A percentile compares a stretch with the other conserved stretches of the same genome.
These are phyloP conservation scores for Centrocercus urophasianus DNA, from an alignment of 2,113 vertebrate species.

Conservation along the genomic window DNA sequence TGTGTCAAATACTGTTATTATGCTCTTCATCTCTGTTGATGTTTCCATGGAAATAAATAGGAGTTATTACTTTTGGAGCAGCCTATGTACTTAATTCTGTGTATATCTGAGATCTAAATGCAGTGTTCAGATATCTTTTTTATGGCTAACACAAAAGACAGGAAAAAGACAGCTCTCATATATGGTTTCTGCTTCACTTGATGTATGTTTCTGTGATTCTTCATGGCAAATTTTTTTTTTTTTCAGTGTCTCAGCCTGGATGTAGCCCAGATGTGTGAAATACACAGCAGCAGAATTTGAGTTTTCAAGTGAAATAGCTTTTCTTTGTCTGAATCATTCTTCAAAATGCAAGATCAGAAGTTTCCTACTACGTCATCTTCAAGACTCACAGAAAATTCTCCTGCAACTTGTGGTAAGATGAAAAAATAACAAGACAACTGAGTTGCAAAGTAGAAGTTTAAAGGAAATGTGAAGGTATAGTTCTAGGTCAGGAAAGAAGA, in stretches of 20 bases:
- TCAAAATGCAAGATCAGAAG: background rate
- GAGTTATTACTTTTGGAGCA: no score
- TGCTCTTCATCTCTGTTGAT: no score
- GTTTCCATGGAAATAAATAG: no score
- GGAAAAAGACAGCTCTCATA: background rate
- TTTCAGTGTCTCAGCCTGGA: background rate
- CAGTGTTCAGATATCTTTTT: background rate
- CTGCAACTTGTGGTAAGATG: constrained; percentile 35
- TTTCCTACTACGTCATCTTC: background rate
- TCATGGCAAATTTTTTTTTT: background rate
- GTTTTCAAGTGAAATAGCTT: background rate
- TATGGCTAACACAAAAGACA: background rate
- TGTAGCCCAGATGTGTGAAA: background rate
- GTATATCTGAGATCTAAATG: background rate
- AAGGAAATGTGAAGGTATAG: fast-evolving
- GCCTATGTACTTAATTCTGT: fast-evolving
- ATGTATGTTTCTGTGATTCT: background rate
- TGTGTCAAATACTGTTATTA: no score
- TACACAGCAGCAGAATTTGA: background rate
- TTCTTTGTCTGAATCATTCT: background rate
- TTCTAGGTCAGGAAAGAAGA: background rate
- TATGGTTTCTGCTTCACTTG: background rate
- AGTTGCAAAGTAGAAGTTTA: background rate
- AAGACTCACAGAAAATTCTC: background rate
- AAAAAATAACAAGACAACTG: background rate